A percentile compares a stretch with the other conserved stretches of the same genome.
These are phyloP conservation scores for Halocaridina rubra DNA, from an alignment of 2,888 invertebrate genomes.

Conservation along the genomic window DNA sequence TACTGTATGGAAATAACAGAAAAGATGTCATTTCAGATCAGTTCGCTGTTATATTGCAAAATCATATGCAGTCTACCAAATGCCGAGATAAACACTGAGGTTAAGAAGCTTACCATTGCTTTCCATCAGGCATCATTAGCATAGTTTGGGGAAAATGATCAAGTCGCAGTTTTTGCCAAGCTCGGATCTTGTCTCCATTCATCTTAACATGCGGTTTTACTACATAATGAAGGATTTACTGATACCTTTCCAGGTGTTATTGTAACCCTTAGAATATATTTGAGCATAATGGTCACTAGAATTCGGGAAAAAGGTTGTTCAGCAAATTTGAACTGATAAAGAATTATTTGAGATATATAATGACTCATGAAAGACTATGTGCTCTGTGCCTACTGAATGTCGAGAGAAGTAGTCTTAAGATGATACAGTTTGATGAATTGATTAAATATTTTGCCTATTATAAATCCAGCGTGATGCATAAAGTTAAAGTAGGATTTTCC, in stretches of 20 bases:
- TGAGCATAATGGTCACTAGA: not conserved
- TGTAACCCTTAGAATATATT: not conserved
- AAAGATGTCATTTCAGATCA: no score
- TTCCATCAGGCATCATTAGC: not conserved
- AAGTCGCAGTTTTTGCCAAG: constrained; percentile 16
- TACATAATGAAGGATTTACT: constrained; percentile 5
- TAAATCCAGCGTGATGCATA: no score
- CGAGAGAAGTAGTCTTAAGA: no score
- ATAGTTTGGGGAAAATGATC: not conserved
- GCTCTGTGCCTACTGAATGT: not conserved
- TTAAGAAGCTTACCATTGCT: constrained; percentile 1
- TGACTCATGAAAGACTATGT: not conserved
- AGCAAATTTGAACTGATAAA: not conserved
- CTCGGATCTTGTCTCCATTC: constrained; percentile 23
- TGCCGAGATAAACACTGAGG: constrained; percentile 2
- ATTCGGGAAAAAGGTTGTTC: not conserved
- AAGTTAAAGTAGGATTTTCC: no score
- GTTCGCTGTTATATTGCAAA: no score
- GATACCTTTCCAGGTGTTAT: not conserved
- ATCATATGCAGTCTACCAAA: constrained; percentile 10
- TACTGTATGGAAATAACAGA: no score
- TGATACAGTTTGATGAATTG: no score
- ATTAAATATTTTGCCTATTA: no score
- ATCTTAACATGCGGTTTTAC: constrained; percentile 3
- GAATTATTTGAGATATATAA: not conserved